phyloP scores from a whole-genome alignment of 1,140 invertebrate genomes.

The Mizuhopecten yessoensis region DNA sequence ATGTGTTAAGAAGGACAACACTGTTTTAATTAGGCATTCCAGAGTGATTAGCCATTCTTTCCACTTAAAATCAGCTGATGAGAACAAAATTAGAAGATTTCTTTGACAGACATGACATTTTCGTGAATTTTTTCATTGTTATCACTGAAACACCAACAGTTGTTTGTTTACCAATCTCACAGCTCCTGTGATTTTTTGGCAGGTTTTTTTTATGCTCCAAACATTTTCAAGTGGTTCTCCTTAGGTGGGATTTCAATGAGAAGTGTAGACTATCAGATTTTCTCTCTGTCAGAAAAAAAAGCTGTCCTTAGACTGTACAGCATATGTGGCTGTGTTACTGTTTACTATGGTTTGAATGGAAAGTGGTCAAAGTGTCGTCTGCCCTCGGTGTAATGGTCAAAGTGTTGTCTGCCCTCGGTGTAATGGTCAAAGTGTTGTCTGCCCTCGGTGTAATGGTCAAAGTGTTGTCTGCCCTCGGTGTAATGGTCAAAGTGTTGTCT shows the following conservation, averaged over 20 bases:
- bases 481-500: too few species aligned
- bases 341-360: too few species aligned
- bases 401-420: too few species aligned
- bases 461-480: too few species aligned
- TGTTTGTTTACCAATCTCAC: neutral
- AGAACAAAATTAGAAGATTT: neutral
- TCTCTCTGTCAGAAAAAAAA: neutral
- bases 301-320: neutral
- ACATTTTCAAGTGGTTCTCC: neutral
- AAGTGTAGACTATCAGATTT: neutral
- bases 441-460: too few species aligned
- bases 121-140: neutral
- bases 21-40: neutral
- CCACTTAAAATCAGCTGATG: neutral
- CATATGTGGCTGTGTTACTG: too few species aligned
- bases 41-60: neutral
- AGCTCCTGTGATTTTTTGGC: neutral
- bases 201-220: neutral
- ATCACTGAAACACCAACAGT: neutral
- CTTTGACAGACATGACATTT: neutral
- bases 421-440: too few species aligned
- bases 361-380: too few species aligned
- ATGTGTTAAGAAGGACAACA: constrained; percentile 30
- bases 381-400: too few species aligned
- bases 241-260: neutral